Evolutionary conservation across 2,113 vertebrate species (phyloP).

Genomic region (Anhinga rufa): DNA sequence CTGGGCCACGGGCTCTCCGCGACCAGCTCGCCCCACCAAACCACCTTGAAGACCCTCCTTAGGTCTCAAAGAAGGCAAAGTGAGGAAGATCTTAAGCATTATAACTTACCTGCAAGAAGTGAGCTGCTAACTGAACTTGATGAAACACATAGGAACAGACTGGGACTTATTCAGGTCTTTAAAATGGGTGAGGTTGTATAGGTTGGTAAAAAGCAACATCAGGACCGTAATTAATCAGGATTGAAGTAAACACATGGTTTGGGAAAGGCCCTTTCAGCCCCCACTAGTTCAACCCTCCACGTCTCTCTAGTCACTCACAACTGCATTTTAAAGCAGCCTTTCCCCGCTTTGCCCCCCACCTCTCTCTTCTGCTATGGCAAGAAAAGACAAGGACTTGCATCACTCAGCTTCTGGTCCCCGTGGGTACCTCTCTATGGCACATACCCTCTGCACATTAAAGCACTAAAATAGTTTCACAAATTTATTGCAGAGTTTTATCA

Average conservation of each 20-base stretch:
- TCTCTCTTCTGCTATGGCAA: neutral
- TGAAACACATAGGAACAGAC: neutral
- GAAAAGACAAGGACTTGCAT: neutral
- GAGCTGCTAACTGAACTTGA: neutral
- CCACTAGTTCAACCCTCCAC: neutral
- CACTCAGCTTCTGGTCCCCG: neutral
- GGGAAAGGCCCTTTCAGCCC: neutral
- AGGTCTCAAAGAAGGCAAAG: neutral
- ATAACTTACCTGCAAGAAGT: neutral
- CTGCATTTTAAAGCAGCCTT: neutral
- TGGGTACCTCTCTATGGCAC: neutral
- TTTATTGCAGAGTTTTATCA: neutral
- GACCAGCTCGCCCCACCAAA: neutral
- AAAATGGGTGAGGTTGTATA: neutral
- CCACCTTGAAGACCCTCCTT: neutral
- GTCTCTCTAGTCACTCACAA: neutral
- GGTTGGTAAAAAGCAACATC: neutral
- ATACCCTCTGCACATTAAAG: neutral
- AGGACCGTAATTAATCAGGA: neutral
- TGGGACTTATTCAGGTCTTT: neutral
- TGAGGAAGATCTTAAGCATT: neutral
- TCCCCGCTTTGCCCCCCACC: neutral
- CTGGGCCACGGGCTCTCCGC: no score
- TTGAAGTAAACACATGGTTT: fast-evolving
- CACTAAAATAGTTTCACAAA: neutral